Conservation (phyloP, 2,113 vertebrate species). For the Pungitius pungitius region DNA sequence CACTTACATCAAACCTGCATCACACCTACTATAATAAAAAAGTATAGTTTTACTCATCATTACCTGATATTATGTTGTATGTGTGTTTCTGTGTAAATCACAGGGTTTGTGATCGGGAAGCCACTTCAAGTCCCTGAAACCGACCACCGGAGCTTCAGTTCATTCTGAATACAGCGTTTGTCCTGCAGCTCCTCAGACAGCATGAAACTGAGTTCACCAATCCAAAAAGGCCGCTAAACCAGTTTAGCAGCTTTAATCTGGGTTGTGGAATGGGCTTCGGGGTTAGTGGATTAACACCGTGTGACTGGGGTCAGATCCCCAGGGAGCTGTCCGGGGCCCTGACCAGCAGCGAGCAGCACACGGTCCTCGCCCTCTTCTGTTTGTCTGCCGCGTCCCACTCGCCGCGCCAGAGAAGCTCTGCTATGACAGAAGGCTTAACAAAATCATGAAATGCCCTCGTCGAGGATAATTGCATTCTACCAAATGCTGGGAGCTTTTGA, state of each 20-base stretch:
- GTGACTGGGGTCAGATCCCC: too few relatives aligned
- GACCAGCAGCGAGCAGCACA: conserved; percentile 4
- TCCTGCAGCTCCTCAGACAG: background rate
- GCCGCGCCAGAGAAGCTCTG: conserved; percentile 41
- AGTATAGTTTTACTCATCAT: too few relatives aligned
- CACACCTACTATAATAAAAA: too few relatives aligned
- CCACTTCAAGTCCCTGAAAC: background rate
- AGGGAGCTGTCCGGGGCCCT: conserved; percentile 29
- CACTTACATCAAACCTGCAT: background rate
- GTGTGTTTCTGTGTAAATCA: background rate
- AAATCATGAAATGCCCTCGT: conserved; percentile 46
- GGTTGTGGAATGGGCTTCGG: background rate
- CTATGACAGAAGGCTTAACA: conserved; percentile 60
- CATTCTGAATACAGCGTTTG: background rate
- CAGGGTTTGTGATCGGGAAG: background rate
- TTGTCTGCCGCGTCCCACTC: conserved; percentile 66
- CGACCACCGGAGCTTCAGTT: too few relatives aligned
- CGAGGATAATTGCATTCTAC: conserved; percentile 52
- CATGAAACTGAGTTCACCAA: background rate
- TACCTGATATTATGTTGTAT: background rate
- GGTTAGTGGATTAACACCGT: background rate
- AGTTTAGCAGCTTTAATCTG: conserved; percentile 6
- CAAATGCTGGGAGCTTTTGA: conserved; percentile 16
- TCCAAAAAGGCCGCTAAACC: conserved; percentile 9
- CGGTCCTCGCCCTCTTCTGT: conserved; percentile 55